Percentiles rank a stretch among this genome's conserved stretches.
These are phyloP conservation scores for Cyrtorhinus lividipennis DNA, from an alignment of 1,140 invertebrate species.

Conservation along the genomic window DNA sequence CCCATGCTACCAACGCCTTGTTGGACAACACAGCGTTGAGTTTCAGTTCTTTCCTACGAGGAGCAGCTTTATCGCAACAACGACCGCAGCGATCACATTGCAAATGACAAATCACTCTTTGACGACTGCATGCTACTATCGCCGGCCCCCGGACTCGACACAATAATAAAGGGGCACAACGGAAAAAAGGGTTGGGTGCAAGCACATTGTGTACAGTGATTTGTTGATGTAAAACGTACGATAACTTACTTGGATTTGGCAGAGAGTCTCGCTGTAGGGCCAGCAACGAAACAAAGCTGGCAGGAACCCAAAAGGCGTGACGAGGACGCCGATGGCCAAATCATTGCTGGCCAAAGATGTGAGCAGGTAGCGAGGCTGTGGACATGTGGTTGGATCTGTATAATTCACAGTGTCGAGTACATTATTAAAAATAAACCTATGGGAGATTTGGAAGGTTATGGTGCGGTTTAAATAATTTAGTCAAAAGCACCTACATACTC, in stretches of 20 bases:
- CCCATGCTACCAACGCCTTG: too few relatives aligned
- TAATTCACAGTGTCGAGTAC: too few relatives aligned
- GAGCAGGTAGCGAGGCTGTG: constrained; percentile 65
- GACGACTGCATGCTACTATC: too few relatives aligned
- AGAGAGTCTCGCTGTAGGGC: constrained; percentile 76
- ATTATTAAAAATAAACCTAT: too few relatives aligned
- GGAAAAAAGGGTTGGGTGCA: too few relatives aligned
- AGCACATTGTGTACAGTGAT: background rate
- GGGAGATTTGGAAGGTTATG: too few relatives aligned
- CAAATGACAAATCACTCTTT: background rate
- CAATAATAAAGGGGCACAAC: too few relatives aligned
- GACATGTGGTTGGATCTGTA: too few relatives aligned
- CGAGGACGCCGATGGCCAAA: constrained; percentile 63
- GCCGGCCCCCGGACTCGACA: too few relatives aligned
- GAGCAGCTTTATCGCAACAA: background rate
- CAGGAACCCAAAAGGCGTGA: constrained; percentile 64
- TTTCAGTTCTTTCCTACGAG: background rate
- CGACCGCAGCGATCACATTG: background rate
- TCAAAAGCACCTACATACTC: too few relatives aligned
- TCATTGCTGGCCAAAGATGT: constrained; percentile 71
- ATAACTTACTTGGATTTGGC: constrained; percentile 64
- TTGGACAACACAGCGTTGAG: too few relatives aligned
- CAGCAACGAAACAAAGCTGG: constrained; percentile 68
- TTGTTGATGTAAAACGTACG: background rate
- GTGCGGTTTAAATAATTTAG: too few relatives aligned